Conservation (phyloP, 2,797 vertebrate species). For the Hylomyscus alleni region DNA sequence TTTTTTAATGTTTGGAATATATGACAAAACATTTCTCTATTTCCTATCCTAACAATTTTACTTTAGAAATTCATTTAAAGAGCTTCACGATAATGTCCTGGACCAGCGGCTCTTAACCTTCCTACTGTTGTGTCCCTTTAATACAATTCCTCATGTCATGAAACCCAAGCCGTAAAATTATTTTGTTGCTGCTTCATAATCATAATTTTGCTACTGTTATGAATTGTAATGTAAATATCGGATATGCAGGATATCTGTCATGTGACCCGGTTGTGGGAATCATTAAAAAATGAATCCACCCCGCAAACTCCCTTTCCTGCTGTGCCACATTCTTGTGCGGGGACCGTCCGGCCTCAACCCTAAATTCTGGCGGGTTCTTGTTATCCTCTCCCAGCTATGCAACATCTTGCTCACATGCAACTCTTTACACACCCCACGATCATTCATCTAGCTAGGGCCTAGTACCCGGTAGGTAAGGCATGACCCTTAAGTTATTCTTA, state of each 20-base stretch:
- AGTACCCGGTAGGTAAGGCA: too few species aligned
- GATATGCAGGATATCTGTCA: not conserved
- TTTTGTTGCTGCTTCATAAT: not conserved
- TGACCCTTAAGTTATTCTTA: too few species aligned
- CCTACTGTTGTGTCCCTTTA: not conserved
- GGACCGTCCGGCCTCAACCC: too few species aligned
- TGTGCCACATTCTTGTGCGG: too few species aligned
- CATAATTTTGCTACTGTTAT: not conserved
- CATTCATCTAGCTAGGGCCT: too few species aligned
- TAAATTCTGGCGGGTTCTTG: too few species aligned
- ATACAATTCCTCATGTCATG: not conserved
- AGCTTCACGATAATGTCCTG: conserved; percentile 17
- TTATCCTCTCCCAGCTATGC: too few species aligned
- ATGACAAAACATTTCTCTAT: not conserved
- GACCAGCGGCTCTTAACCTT: not conserved
- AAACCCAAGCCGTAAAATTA: not conserved
- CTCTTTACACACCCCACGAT: too few species aligned
- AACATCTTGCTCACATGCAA: too few species aligned
- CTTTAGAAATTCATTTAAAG: conserved; percentile 41
- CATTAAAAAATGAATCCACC: too few species aligned
- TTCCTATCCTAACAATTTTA: not conserved
- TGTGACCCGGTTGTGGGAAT: too few species aligned
- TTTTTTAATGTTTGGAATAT: not conserved
- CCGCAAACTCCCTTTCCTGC: too few species aligned
- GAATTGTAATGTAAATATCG: not conserved